Conservation (phyloP, 2,888 invertebrate genomes). For the Sinelater perroti region DNA sequence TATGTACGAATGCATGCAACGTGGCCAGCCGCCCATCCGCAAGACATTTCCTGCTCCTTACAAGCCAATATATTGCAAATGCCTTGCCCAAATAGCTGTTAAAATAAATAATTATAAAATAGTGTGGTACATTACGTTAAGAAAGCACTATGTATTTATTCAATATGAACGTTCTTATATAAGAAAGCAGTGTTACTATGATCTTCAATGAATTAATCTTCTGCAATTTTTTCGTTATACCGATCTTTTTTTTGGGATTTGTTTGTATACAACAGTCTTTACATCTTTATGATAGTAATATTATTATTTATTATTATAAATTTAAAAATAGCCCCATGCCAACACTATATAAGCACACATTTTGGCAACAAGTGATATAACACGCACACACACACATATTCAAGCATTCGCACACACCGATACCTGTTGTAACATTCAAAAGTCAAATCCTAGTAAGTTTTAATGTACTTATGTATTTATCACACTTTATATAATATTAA, state of each 20-base stretch:
- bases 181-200: conserved; percentile 52
- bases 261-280: conserved; percentile 53
- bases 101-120: conserved; percentile 44
- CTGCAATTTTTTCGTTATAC: conserved; percentile 49
- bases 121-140: conserved; percentile 48
- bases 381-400: conserved; percentile 9
- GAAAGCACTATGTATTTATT: conserved; percentile 51
- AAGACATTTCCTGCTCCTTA: conserved; percentile 22
- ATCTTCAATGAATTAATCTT: conserved; percentile 45
- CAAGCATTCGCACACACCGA: conserved; percentile 14
- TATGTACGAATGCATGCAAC: conserved; percentile 30
- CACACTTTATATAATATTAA: conserved; percentile 42
- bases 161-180: conserved; percentile 46
- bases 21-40: conserved; percentile 9
- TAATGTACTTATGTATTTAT: conserved; percentile 39
- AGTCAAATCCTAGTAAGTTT: conserved; percentile 24
- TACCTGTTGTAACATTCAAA: conserved; percentile 14
- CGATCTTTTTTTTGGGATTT: conserved; percentile 42
- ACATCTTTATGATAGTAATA: conserved; percentile 54
- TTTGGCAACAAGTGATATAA: conserved; percentile 46
- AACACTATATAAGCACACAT: conserved; percentile 34
- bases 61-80: conserved; percentile 31
- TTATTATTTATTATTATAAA: too few relatives aligned
- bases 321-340: conserved; percentile 50
- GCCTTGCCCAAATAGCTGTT: conserved; percentile 36